Percentiles rank a stretch among this genome's conserved stretches.
Evolutionary conservation across 2,888 invertebrate species (phyloP).

Genomic region (Sisyra nigra): DNA sequence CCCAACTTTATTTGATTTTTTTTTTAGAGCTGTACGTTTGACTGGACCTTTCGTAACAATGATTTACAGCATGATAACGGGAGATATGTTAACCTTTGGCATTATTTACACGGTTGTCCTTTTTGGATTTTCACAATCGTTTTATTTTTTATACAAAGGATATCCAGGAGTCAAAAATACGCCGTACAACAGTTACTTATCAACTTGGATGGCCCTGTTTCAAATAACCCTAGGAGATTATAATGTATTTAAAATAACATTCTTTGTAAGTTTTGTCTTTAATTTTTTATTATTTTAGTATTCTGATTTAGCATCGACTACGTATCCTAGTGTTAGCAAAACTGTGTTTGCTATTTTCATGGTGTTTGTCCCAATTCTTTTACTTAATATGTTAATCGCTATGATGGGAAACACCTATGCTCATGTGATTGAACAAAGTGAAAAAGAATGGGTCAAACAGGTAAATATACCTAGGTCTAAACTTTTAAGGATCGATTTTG

Average conservation of each 20-base stretch:
- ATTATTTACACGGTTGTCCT: slow-evolving; percentile 92
- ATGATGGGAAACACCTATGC: slow-evolving; percentile 99
- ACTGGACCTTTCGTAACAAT: slow-evolving; percentile 99
- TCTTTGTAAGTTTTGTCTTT: slow-evolving; percentile 6
- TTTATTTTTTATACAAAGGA: slow-evolving; percentile 86
- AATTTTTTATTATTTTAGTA: slow-evolving; percentile 46
- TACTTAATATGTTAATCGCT: slow-evolving; percentile 96
- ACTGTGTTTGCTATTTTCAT: slow-evolving; percentile 95
- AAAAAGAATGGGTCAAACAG: slow-evolving; percentile 97
- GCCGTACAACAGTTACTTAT: slow-evolving; percentile 68
- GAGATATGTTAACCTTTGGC: slow-evolving; percentile 96
- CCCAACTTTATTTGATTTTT: slow-evolving; percentile 7
- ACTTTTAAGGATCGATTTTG: too few relatives aligned
- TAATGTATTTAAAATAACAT: slow-evolving; percentile 55
- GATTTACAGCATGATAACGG: slow-evolving; percentile 98
- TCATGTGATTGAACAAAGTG: slow-evolving; percentile 93
- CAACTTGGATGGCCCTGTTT: slow-evolving; percentile 95
- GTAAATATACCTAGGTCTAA: slow-evolving; percentile 25
- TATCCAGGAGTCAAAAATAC: slow-evolving; percentile 68
- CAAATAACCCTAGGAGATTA: slow-evolving; percentile 97
- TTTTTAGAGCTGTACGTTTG: slow-evolving; percentile 68
- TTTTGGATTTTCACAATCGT: slow-evolving; percentile 92
- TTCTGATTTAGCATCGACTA: slow-evolving; percentile 74
- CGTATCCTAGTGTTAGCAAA: slow-evolving; percentile 84
- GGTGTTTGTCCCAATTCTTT: slow-evolving; percentile 91